Evolutionary conservation across 2,797 vertebrate species (phyloP), one percentile per base, ranked within the genome.

Genomic region (Helostoma temminkii): DNA sequence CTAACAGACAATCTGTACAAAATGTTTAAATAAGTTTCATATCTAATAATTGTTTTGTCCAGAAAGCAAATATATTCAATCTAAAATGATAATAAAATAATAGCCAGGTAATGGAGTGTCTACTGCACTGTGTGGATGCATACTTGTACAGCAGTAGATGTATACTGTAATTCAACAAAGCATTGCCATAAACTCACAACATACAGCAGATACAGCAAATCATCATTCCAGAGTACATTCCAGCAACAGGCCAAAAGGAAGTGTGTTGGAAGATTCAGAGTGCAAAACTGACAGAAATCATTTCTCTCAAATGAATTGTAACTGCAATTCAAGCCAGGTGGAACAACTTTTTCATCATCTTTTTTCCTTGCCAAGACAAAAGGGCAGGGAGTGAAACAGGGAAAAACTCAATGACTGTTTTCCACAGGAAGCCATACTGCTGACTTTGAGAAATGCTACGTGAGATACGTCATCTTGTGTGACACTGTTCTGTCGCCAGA

Each of bases 191-290:
- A 79, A 71, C 54, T 42, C 26, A 57, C 26, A 45, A 24, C 7
- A 24, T 37, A 65, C 46, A 79, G 54, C n/a, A n/a, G n/a, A n/a
- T n/a, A n/a, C n/a, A n/a, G n/a, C n/a, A n/a, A n/a, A n/a, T n/a
- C n/a, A 61, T 80, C 74, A 83, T 88, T 78, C 74, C 54, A 56
- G 74, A 78, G 66, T 64, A 55, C 76, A 88, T 85, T 86, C 82
- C 80, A 67, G 32, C 63, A n/a, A 42, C 75, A 41, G 79, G 58
- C 79, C 80, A 68, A 62, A 72, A 87, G 87, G 83, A 89, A 88
- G 83, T 54, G 62, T 32, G 78, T 25, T 81, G 59, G 74, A 86
- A 64, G 70, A 66, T 22, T 80, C 64, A 2, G 55, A 78, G 65
- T 49, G 52, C 42, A 34, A 82, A 80, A 62, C 66, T 52, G 78